phyloP scores from a whole-genome alignment of 92 coral and sea anemone genomes.

The Desmophyllum pertusum region DNA sequence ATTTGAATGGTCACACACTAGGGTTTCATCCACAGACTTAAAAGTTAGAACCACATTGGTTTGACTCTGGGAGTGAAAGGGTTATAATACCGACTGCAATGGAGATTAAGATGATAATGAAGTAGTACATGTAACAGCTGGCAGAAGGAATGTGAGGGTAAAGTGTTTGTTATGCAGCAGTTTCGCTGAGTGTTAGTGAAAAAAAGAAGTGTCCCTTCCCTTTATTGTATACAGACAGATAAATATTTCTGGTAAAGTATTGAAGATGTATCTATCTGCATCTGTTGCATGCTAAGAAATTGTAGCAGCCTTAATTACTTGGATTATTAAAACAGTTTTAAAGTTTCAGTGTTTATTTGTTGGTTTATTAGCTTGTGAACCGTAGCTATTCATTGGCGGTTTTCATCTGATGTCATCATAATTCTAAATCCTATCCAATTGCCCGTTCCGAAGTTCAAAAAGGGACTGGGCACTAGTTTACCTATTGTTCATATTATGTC shows the following conservation, averaged over 20 bases:
- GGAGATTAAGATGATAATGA: not conserved
- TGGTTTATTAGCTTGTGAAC: not conserved
- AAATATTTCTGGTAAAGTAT: not conserved
- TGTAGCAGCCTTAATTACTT: not conserved
- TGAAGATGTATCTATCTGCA: not conserved
- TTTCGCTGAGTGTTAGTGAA: not conserved
- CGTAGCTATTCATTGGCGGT: not conserved
- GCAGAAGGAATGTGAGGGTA: not conserved
- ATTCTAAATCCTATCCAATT: no score
- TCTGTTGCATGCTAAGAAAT: not conserved
- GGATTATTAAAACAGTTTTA: slow-evolving; percentile 18
- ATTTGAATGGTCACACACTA: no score
- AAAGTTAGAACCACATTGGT: no score
- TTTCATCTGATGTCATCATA: no score
- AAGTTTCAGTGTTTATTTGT: not conserved
- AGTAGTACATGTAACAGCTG: not conserved
- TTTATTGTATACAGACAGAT: not conserved
- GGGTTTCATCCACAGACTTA: no score
- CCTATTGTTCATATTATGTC: no score
- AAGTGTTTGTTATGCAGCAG: not conserved
- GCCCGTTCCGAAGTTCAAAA: no score
- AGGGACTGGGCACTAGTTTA: no score
- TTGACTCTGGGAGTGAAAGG: no score
- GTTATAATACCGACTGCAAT: not conserved
- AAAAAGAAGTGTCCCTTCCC: not conserved